These are phyloP conservation scores for Tromatobia lineatoria DNA, from an alignment of 2,888 invertebrate genomes.

Conservation along the genomic window DNA sequence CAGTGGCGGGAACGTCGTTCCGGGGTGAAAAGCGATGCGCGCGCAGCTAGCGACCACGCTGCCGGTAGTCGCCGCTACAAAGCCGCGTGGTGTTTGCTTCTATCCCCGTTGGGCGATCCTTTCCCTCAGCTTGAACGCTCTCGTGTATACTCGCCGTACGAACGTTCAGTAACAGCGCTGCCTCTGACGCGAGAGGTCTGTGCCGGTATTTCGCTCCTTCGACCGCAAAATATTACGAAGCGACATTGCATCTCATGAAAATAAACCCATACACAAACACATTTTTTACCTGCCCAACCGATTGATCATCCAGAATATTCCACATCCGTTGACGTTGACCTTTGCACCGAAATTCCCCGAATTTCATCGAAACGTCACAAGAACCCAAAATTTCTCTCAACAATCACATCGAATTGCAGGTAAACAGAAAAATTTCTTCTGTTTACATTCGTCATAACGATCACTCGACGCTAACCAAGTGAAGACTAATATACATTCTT, in stretches of 20 bases:
- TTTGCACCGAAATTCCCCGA: neutral
- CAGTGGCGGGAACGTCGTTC: constrained; percentile 44
- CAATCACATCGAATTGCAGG: neutral
- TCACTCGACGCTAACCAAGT: neutral
- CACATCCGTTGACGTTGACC: neutral
- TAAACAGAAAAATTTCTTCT: neutral
- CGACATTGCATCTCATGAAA: neutral
- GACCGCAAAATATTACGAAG: neutral
- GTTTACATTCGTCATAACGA: too few relatives aligned
- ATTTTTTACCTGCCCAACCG: neutral
- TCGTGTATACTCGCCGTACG: constrained; percentile 63
- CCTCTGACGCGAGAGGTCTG: constrained; percentile 72
- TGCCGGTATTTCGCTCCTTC: constrained; percentile 3
- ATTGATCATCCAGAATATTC: neutral
- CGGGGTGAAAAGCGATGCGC: constrained; percentile 74
- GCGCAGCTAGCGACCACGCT: constrained; percentile 81
- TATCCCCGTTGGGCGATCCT: constrained; percentile 37
- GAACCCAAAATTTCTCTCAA: neutral
- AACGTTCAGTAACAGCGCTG: constrained; percentile 79
- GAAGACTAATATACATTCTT: neutral
- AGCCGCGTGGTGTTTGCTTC: constrained; percentile 27
- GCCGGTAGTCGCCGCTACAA: constrained; percentile 63
- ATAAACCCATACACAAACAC: neutral
- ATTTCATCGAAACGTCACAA: neutral
- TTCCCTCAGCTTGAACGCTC: constrained; percentile 63